phyloP scores from a whole-genome alignment of 2,113 vertebrate genomes.

The Pomatorhinus ruficollis region DNA sequence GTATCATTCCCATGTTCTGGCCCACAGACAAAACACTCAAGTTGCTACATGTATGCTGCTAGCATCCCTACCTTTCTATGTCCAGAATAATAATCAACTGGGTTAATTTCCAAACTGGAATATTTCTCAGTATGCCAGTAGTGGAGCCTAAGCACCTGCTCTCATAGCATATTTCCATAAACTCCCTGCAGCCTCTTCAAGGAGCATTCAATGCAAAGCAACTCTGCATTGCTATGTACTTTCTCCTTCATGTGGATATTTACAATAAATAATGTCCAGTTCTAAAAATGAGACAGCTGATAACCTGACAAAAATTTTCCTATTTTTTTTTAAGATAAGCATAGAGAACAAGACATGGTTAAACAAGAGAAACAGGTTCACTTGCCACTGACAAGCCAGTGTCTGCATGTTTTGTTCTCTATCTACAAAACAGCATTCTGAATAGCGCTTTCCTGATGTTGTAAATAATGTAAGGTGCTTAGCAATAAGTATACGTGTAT shows the following conservation, averaged over 20 bases:
- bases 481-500: background rate
- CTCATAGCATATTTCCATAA: background rate
- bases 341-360: background rate
- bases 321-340: background rate
- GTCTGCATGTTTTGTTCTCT: background rate
- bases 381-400: background rate
- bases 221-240: background rate
- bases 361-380: background rate
- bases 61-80: background rate
- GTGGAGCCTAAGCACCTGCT: background rate
- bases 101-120: background rate
- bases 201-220: background rate
- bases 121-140: background rate
- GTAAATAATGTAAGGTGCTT: background rate
- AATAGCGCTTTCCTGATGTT: background rate
- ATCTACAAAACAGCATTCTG: background rate
- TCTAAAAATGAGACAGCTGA: background rate
- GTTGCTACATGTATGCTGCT: background rate
- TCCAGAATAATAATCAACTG: background rate
- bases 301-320: background rate
- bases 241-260: background rate
- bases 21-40: background rate
- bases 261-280: background rate
- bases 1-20: background rate
- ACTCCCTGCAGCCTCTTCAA: background rate